Base-by-base conservation (phyloP, 2,888 invertebrate genomes). In the Mimachlamys varia region DNA sequence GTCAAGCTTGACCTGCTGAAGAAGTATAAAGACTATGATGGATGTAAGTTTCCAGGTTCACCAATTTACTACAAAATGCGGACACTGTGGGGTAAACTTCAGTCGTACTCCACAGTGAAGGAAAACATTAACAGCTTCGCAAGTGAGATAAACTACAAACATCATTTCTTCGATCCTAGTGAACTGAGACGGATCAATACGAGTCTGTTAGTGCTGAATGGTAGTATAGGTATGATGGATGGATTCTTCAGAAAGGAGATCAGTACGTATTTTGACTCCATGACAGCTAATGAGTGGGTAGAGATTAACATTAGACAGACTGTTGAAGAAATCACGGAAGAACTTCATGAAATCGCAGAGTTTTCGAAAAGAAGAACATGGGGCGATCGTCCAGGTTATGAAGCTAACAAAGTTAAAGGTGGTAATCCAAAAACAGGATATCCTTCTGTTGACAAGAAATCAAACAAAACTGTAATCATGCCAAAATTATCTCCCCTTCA, bases 11-110 rank as follows among this genome's bases (percentile, higher is more conserved):
- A 91, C 37, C 89, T 93, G 58, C 92, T 91, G 10, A 37, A 91
- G n/a, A 33, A 88, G 13, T 90, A 91, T 37, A 90, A 90, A 27
- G 92, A 76, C 33, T 10, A 76, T 76, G 76, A 93, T 53, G 89
- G 90, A 87, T 90, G 97, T 97, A 93, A 95, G 13, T 97, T 97
- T 92, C 97, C 97, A 0, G 97, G 97, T 0, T 96, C 96, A 19
- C 95, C 96, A 22, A 94, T 97, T 33, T 97, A 97, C 88, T 76
- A 76, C 44, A 50, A 50, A 44, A 4, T 88, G 33, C 88, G 49
- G 7, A 49, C 88, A 13, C n/a, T 50, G 44, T 50, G 44, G 44
- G 50, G 50, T 7, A 49, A 88, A 17, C 88, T 88, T 50, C 88
- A 88, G 50, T 44, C 76, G 27, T 76, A 76, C 15, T 3, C 0